Conservation (phyloP, 2,113 vertebrate species). For the Mustelus asterias region DNA sequence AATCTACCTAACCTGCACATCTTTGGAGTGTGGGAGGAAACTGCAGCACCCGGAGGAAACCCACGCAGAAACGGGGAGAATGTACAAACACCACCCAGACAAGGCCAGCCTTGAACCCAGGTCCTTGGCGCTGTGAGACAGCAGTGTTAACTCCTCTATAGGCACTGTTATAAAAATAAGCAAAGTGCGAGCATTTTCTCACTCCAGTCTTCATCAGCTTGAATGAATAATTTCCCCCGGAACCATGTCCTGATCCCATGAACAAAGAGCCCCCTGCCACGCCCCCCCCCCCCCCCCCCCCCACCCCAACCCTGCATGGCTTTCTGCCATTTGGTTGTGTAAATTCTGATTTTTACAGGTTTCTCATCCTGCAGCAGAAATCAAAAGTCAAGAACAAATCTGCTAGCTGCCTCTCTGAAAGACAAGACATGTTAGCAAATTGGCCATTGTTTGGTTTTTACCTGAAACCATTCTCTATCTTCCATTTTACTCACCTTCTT, state of each 20-base stretch:
- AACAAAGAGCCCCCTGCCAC: too few relatives aligned
- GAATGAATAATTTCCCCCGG: neutral
- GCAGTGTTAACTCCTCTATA: neutral
- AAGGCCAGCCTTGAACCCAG: too few relatives aligned
- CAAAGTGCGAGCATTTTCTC: neutral
- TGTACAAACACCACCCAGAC: too few relatives aligned
- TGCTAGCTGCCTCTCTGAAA: neutral
- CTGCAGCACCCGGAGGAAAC: too few relatives aligned
- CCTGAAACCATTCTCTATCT: neutral
- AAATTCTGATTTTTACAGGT: neutral
- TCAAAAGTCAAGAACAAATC: neutral
- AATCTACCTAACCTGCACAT: too few relatives aligned
- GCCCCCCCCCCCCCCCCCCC: too few relatives aligned
- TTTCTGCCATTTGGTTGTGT: neutral
- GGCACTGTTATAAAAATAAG: neutral
- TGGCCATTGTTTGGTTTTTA: neutral
- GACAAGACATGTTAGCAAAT: neutral
- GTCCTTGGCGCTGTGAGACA: too few relatives aligned
- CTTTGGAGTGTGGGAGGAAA: neutral
- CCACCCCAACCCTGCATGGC: too few relatives aligned
- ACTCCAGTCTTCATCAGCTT: neutral
- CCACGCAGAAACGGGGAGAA: too few relatives aligned
- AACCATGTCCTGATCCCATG: neutral
- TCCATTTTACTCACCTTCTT: neutral
- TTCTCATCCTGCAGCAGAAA: too few relatives aligned